Percentiles rank a stretch among this genome's conserved stretches.
These are phyloP conservation scores for Parasteatoda lunata DNA, from an alignment of 2,888 invertebrate genomes.

Conservation along the genomic window DNA sequence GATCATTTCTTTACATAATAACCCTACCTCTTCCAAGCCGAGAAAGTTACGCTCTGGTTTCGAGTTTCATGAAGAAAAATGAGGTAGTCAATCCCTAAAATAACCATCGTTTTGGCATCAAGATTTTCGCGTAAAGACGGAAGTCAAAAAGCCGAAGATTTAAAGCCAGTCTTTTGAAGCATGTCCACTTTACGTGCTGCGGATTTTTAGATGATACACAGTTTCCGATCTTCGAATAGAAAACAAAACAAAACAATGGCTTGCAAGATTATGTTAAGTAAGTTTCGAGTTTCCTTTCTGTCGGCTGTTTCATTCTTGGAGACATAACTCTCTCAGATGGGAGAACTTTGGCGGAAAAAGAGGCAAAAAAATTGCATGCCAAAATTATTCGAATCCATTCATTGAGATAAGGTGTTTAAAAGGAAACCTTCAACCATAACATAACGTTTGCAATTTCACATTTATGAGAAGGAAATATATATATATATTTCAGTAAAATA, in stretches of 20 bases:
- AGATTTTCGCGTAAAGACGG: conserved; percentile 31
- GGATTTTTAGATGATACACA: not conserved
- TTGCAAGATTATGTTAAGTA: not conserved
- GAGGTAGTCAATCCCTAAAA: not conserved
- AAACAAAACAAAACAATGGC: not conserved
- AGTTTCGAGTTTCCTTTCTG: not conserved
- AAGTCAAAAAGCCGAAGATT: conserved; percentile 24
- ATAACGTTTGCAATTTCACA: too few relatives aligned
- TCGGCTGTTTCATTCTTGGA: not conserved
- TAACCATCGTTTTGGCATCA: not conserved
- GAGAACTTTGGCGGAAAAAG: too few relatives aligned
- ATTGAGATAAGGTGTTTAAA: too few relatives aligned
- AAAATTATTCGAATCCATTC: too few relatives aligned
- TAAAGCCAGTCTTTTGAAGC: conserved; percentile 37
- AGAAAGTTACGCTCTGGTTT: not conserved
- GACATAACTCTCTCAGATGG: too few relatives aligned
- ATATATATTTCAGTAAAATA: too few relatives aligned
- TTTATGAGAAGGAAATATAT: too few relatives aligned
- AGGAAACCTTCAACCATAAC: too few relatives aligned
- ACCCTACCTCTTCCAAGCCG: not conserved
- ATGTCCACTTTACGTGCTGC: conserved; percentile 43
- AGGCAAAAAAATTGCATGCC: too few relatives aligned
- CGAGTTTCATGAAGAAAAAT: not conserved
- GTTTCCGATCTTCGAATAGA: not conserved
- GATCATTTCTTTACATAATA: not conserved